Evolutionary conservation across 2,888 invertebrate species (phyloP).

Genomic region (Spisula subtruncata): DNA sequence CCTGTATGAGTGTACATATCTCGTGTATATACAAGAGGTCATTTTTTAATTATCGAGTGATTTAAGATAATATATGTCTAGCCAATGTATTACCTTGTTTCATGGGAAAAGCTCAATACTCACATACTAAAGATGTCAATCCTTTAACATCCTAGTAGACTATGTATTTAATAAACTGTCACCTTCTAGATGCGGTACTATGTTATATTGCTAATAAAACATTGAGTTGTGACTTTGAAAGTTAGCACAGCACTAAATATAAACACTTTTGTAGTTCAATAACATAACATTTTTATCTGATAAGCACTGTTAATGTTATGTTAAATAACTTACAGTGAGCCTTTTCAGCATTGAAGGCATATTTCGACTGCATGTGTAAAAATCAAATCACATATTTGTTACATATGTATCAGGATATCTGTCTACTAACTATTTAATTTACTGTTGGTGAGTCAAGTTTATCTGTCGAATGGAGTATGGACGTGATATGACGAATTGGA

Average conservation of each 20-base stretch:
- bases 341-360: neutral
- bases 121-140: neutral
- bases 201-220: conserved; percentile 9
- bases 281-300: conserved; percentile 6
- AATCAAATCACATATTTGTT: conserved; percentile 15
- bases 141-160: neutral
- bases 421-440: neutral
- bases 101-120: neutral
- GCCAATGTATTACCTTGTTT: no score
- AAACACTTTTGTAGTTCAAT: conserved; percentile 13
- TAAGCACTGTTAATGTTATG: neutral
- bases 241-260: neutral
- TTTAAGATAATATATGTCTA: neutral
- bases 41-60: neutral
- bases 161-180: conserved; percentile 17
- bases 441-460: conserved; percentile 9
- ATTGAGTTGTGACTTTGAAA: neutral
- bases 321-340: conserved; percentile 9
- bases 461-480: neutral
- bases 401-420: neutral
- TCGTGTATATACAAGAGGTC: no score
- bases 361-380: neutral
- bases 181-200: neutral
- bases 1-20: no score
- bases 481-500: no score